phyloP scores from a whole-genome alignment of 2,113 vertebrate species.

The Globicephala melas region DNA sequence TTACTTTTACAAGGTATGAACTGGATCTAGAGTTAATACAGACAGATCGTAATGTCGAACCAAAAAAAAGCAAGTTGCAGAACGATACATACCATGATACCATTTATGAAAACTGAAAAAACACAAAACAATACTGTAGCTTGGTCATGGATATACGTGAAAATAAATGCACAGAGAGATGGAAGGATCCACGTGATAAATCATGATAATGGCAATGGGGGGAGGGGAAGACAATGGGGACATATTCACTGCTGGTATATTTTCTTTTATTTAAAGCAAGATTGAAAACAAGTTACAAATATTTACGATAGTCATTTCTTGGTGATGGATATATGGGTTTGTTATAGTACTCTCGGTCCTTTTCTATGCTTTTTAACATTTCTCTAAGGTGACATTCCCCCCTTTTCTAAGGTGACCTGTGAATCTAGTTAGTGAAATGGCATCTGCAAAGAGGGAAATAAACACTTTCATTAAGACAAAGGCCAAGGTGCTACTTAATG shows the following conservation, averaged over 20 bases:
- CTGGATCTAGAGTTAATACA: not conserved
- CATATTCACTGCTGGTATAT: not conserved
- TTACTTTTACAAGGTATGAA: not conserved
- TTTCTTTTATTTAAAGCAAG: constrained; percentile 39
- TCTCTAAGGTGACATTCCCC: constrained; percentile 1
- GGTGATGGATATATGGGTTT: not conserved
- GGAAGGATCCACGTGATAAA: not conserved
- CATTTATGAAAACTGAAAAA: constrained; percentile 20
- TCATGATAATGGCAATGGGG: not conserved
- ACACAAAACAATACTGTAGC: not conserved
- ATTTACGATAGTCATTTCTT: not conserved
- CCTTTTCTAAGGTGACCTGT: not conserved
- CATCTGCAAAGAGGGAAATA: not conserved
- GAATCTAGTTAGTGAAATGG: not conserved
- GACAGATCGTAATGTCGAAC: not conserved
- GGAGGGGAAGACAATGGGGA: constrained; percentile 34
- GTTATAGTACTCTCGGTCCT: not conserved
- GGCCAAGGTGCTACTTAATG: not conserved
- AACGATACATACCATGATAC: not conserved
- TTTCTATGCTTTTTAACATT: not conserved
- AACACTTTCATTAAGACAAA: not conserved
- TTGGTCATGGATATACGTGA: not conserved
- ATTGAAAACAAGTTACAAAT: constrained; percentile 34
- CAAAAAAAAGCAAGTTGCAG: not conserved
- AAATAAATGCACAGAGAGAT: not conserved